Evolutionary conservation across 2,888 invertebrate species (phyloP), one percentile per base, ranked within the genome.

Genomic region (Iphiclides podalirius): DNA sequence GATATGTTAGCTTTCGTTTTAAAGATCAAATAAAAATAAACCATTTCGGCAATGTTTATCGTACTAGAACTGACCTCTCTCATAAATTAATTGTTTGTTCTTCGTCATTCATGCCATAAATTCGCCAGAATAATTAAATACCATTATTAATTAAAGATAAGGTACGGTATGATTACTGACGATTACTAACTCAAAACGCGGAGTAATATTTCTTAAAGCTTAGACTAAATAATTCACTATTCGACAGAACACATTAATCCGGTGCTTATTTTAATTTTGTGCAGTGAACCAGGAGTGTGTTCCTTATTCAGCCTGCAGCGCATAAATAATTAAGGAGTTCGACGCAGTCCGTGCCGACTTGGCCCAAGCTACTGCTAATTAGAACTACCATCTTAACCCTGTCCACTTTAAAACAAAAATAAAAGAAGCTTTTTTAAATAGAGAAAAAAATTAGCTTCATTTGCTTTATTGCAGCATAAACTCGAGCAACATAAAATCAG

Each of bases 261-360:
- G 17, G 63, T 28, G 28, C 2, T 64, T 61, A 52, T 65, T 67
- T 70, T 68, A 67, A 67, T 76, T 77, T 79, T 68, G 67, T 75
- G 73, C 75, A 78, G 65, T 66, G 70, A 67, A 66, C 66, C 65
- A 63, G 70, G 59, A 61, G 67, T 67, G 65, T 71, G 72, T 75
- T 80, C 67, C 70, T 75, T 74, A 75, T 75, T 76, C 76, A 73
- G 77, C 67, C 75, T 81, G 79, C 78, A 79, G 77, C 70, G 75
- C 72, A 77, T 80, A 79, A 79, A 80, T 79, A 81, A 82, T 82
- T 82, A 79, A 80, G 76, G 67, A 73, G 73, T 79, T 79, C 75
- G 71, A 75, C 70, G 73, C 70, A 72, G 72, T 70, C 60, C 68
- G 66, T 64, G 59, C 57, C 61, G 64, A 57, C 64, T 66, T 58